Base-by-base conservation (phyloP, 1,140 invertebrate genomes). In the Atta cephalotes region DNA sequence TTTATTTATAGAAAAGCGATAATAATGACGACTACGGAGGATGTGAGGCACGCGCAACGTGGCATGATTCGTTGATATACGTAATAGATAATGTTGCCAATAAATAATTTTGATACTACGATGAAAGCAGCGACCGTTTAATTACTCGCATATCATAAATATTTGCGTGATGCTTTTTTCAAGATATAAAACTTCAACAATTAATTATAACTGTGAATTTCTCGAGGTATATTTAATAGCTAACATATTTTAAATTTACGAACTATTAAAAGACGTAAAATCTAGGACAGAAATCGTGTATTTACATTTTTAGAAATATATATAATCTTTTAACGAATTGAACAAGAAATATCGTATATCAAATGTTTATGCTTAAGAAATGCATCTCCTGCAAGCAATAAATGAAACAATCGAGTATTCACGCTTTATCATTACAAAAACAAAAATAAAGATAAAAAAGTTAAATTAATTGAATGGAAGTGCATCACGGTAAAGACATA, bases 1-100 rank as follows among this genome's bases (percentile, higher is more conserved):
- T 89, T 89, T 90, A 90, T 90, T 90, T 90, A 90, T 90, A 90
- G 89, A 87, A 87, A 90, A 89, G 72, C 78, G 66, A 89, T 84
- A 87, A 90, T 90, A 86, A 89, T 89, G 77, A 87, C 77, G 39
- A 70, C 66, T 49, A 76, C 66, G 35, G 74, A 45, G 72, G 56
- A 74, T 78, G 31, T 28, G 49, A 53, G 51, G 45, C 63, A 45
- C 45, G 60, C 60, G 16, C 18, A 21, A 28, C 53, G 39, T 62
- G 79, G 21, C 66, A 51, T 35, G 25, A 51, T 72, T 74, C 39
- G 70, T 35, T 39, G 39, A 53, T 51, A 58, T 72, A 62, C 56
- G 56, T 84, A 84, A 84, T 14, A 51, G 45, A 63, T 84, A 51
- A 18, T 9, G 25, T 62, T 62, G 14, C n/a, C 39, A 74, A 74